Evolutionary conservation across 1,140 invertebrate species (phyloP).

Genomic region (Kradibia gibbosae): DNA sequence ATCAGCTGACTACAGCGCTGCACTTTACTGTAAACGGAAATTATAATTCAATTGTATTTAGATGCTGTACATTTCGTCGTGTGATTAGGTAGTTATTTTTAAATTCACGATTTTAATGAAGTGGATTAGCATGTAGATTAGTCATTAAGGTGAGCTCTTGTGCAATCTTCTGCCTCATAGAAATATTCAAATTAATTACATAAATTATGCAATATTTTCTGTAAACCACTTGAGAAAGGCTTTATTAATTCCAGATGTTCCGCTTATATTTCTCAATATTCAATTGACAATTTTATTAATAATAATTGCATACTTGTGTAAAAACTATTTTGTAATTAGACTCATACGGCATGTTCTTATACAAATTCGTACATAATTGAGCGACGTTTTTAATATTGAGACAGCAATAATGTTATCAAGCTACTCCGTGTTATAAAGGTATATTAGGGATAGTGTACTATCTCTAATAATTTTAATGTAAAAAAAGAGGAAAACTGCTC

Average conservation of each 20-base stretch:
- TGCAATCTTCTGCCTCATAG: neutral
- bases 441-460: too few species aligned
- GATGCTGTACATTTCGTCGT: neutral
- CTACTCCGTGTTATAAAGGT: too few species aligned
- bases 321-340: neutral
- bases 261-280: neutral
- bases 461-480: neutral
- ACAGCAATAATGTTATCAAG: too few species aligned
- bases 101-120: constrained; percentile 11
- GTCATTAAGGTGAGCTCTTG: neutral
- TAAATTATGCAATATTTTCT: neutral
- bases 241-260: neutral
- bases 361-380: too few species aligned
- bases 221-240: neutral
- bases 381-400: too few species aligned
- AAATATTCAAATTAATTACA: neutral
- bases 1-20: neutral
- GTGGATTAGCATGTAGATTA: constrained; percentile 1
- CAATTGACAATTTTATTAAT: neutral
- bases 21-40: neutral
- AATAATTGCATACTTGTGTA: neutral
- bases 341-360: too few species aligned
- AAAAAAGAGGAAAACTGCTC: neutral
- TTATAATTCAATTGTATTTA: neutral
- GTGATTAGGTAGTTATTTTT: neutral